Base-by-base conservation (phyloP, 2,797 vertebrate species). In the Pygocentrus nattereri region DNA sequence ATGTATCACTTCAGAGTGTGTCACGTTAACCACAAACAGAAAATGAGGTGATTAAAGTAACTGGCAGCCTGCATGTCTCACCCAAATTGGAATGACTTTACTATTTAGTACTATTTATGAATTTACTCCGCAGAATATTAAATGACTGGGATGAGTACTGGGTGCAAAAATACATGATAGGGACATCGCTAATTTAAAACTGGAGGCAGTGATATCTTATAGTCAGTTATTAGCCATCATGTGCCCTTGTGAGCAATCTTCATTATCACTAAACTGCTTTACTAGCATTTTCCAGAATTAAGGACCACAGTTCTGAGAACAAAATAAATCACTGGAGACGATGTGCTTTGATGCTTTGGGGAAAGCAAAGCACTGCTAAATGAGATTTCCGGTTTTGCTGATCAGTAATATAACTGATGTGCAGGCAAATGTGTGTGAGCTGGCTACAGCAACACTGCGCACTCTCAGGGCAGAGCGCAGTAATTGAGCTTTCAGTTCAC, bases 161-260 rank as follows among this genome's bases (percentile, higher is more conserved):
- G 10, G 8, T 38, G 54, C 5, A 11, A n/a, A 30, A 62, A 31
- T 1, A 13, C 27, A 31, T 23, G 7, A 25, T 25, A 21, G 21
- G 52, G 52, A 21, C 58, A 18, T 62, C 27, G 5, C 27, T 62
- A 30, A 15, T 30, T 30, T 8, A 16, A 27, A 44, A 11, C 25
- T 18, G 18, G 5, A 54, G 3, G 68, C 5, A 70, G 34, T 65
- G 47, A 83, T 82, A 82, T 6, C 34, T 34, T 56, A n/a, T n/a
- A 58, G 4, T 25, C 21, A 25, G 59, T 25, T 13, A 15, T 10
- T 44, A 23, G 44, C 16, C 1, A 50, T 27, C 16, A 8, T 2
- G 11, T 18, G 8, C 38, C 67, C 23, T 23, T 25, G n/a, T 23
- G 12, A 31, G 44, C 68, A 70, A 50, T 27, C 68, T 30, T 27